phyloP scores from a whole-genome alignment of 2,888 invertebrate genomes.

The Mycalesis mineus region DNA sequence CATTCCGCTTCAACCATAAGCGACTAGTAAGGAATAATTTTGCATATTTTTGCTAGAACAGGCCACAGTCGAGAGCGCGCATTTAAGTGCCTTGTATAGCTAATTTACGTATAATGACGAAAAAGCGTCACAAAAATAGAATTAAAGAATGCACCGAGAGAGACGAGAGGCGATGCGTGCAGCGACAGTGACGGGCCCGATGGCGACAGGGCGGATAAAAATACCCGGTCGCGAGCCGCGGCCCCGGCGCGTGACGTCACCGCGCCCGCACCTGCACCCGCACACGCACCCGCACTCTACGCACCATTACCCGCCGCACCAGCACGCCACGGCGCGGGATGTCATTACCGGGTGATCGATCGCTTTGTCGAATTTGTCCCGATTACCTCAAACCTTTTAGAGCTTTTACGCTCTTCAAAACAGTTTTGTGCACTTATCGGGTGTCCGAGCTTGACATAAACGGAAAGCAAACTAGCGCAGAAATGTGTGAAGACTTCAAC shows the following conservation, averaged over 20 bases:
- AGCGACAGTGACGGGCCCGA: constrained; percentile 31
- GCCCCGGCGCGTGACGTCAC: constrained; percentile 29
- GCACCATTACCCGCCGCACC: background rate
- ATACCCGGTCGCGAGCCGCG: constrained; percentile 36
- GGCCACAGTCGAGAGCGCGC: background rate
- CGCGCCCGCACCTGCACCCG: constrained; percentile 26
- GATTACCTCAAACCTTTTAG: constrained; percentile 3
- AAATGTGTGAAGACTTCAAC: too few relatives aligned
- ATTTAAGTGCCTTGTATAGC: background rate
- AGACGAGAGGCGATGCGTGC: constrained; percentile 35
- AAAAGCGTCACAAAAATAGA: constrained; percentile 13
- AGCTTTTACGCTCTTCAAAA: background rate
- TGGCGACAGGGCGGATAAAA: constrained; percentile 33
- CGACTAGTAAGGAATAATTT: background rate
- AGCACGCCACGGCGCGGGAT: background rate
- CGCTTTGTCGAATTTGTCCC: background rate
- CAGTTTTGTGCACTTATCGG: background rate
- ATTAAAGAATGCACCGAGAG: constrained; percentile 26
- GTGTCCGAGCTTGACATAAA: background rate
- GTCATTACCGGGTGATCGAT: constrained; percentile 1
- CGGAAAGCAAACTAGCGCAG: background rate
- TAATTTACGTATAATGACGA: background rate
- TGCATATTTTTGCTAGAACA: background rate
- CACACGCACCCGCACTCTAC: background rate
- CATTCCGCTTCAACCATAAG: background rate